Conservation (phyloP, 2,113 vertebrate species). For the Proterorhinus semilunaris region DNA sequence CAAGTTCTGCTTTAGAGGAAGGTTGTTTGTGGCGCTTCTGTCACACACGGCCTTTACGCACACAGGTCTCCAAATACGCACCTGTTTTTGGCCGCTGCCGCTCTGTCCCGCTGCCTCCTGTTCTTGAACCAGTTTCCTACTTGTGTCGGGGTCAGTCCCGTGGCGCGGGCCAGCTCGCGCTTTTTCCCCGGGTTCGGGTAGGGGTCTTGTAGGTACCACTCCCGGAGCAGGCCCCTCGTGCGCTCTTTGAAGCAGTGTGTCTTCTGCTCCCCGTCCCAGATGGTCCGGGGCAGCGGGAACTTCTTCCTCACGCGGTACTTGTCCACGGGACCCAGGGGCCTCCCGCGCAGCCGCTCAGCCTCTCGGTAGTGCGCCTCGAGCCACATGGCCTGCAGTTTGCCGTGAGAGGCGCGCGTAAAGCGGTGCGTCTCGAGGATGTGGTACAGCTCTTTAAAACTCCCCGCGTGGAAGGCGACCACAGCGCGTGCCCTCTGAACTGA, state of each 20-base stretch:
- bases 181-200: slow-evolving; percentile 99
- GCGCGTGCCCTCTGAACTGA: slow-evolving; percentile 96
- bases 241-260: slow-evolving; percentile 99
- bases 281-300: slow-evolving; percentile 96
- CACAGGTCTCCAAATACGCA: slow-evolving; percentile 65
- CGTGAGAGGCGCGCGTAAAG: slow-evolving; percentile 97
- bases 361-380: slow-evolving; percentile 98
- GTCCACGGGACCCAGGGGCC: slow-evolving; percentile 95
- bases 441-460: slow-evolving; percentile 95
- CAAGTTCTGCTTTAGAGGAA: no score
- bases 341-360: slow-evolving; percentile 94
- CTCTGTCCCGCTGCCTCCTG: slow-evolving; percentile 93
- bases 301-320: slow-evolving; percentile 99
- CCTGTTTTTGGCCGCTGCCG: slow-evolving; percentile 98
- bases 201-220: slow-evolving; percentile 99
- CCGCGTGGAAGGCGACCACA: slow-evolving; percentile 95
- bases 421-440: slow-evolving; percentile 98
- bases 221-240: slow-evolving; percentile 94
- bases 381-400: slow-evolving; percentile 98
- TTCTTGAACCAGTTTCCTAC: slow-evolving; percentile 99
- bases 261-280: slow-evolving; percentile 99
- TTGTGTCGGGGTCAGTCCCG: slow-evolving; percentile 96
- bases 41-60: not conserved
- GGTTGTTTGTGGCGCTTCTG: not conserved
- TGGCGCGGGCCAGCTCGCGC: slow-evolving; percentile 96